Conservation (phyloP, 2,797 vertebrate genomes). For the Lophotriccus pileatus region DNA sequence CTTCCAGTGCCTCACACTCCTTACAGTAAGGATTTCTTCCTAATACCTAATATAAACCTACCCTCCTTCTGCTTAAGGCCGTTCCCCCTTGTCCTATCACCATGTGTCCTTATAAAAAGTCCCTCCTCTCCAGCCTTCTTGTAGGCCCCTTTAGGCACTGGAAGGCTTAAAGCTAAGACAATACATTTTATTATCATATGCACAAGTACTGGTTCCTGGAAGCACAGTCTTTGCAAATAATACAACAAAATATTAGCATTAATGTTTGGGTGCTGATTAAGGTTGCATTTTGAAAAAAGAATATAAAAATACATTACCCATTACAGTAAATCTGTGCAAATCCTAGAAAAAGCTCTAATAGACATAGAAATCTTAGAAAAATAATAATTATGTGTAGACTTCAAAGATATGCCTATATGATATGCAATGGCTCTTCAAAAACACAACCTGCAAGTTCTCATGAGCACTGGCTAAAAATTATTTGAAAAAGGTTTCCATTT, state of each 20-base stretch:
- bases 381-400: neutral
- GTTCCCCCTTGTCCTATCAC: too few species aligned
- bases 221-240: neutral
- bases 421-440: neutral
- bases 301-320: neutral
- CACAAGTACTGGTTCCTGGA: neutral
- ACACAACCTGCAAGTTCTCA: neutral
- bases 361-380: neutral
- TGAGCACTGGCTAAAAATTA: neutral
- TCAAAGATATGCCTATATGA: neutral
- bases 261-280: neutral
- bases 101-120: neutral
- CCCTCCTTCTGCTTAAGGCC: neutral
- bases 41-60: neutral
- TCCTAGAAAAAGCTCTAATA: neutral
- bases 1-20: neutral
- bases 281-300: neutral
- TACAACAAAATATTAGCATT: neutral
- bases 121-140: neutral
- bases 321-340: neutral
- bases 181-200: neutral
- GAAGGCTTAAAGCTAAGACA: neutral
- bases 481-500: neutral
- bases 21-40: neutral
- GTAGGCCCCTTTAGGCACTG: neutral